phyloP scores from a whole-genome alignment of 1,140 invertebrate genomes.

The Aleiodes sp. region DNA sequence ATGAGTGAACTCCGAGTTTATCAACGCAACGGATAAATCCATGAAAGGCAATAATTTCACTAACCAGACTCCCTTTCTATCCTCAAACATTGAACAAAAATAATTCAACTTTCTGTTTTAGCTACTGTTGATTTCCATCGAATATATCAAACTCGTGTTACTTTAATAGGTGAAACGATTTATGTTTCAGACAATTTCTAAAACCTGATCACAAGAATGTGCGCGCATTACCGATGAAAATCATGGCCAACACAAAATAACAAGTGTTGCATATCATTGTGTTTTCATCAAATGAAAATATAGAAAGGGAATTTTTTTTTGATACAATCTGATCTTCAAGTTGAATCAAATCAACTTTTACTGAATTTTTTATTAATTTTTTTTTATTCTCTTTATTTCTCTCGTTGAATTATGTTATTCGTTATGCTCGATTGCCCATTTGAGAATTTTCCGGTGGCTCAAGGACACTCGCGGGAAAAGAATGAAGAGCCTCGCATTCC shows the following conservation, averaged over 20 bases:
- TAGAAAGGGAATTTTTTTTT: background rate
- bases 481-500: background rate
- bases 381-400: background rate
- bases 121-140: slow-evolving; percentile 6
- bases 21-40: background rate
- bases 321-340: background rate
- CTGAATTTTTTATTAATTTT: slow-evolving; percentile 5
- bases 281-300: background rate
- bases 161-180: slow-evolving; percentile 19
- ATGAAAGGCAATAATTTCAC: slow-evolving; percentile 24
- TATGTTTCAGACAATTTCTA: slow-evolving; percentile 2
- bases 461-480: background rate
- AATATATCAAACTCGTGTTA: background rate
- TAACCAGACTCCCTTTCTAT: slow-evolving; percentile 29
- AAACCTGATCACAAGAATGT: background rate
- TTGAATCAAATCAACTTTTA: slow-evolving; percentile 17
- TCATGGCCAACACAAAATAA: background rate
- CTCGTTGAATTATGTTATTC: background rate
- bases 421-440: background rate
- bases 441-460: background rate
- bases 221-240: background rate
- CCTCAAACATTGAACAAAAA: background rate
- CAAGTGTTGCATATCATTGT: background rate
- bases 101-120: slow-evolving; percentile 26
- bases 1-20: too few species aligned